Conservation (phyloP, 2,113 vertebrate genomes). For the Thunnus thynnus region DNA sequence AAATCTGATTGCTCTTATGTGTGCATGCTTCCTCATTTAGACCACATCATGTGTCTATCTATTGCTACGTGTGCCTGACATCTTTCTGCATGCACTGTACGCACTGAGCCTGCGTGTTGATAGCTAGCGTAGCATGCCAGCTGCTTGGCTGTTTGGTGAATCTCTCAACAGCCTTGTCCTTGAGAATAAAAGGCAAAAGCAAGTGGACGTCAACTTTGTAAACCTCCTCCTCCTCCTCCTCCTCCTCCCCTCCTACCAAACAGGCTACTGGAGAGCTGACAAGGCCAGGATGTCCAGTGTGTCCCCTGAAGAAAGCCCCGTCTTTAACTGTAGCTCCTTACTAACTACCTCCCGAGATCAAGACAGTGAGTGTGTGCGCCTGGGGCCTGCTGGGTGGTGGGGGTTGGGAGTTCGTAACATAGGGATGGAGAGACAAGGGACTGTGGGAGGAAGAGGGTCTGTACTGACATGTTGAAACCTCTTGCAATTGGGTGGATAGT, state of each 20-base stretch:
- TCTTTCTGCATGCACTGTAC: conserved; percentile 37
- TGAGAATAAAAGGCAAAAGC: conserved; percentile 45
- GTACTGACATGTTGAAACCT: not conserved
- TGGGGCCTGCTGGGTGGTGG: conserved; percentile 63
- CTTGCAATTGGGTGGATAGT: conserved; percentile 4
- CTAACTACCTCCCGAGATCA: conserved; percentile 94
- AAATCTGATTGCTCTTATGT: not conserved
- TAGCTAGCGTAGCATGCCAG: conserved; percentile 28
- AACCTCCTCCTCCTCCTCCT: conserved; percentile 57
- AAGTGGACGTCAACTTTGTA: conserved; percentile 64
- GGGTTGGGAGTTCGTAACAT: conserved; percentile 17
- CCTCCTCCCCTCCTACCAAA: conserved; percentile 80
- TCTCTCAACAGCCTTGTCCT: conserved; percentile 36
- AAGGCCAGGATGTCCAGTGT: conserved; percentile 92
- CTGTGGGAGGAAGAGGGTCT: conserved; percentile 21
- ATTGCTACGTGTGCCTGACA: not conserved
- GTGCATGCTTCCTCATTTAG: conserved; percentile 24
- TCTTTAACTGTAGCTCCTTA: conserved; percentile 96
- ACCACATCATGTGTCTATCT: conserved; percentile 24
- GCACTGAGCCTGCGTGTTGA: conserved; percentile 9
- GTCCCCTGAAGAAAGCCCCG: conserved; percentile 91
- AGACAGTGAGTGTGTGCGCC: conserved; percentile 97
- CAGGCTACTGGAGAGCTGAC: conserved; percentile 99
- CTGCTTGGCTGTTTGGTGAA: conserved; percentile 27
- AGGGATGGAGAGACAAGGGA: conserved; percentile 7